Evolutionary conservation across 2,113 vertebrate genomes (phyloP), one percentile per base, ranked within the genome.

Genomic region (Melanerpes formicivorus): DNA sequence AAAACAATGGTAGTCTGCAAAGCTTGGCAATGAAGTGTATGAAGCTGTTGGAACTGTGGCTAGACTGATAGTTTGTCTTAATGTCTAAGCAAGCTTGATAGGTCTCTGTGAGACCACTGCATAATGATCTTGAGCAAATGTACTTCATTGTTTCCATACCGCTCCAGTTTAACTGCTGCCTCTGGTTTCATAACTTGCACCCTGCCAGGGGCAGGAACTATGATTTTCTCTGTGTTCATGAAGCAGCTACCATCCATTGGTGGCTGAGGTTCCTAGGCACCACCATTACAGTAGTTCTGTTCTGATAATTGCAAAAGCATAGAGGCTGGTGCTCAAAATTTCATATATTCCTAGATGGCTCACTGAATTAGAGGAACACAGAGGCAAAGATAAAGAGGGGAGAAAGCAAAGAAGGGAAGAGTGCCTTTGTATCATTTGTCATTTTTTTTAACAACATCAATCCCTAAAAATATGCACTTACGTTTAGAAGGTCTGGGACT

Each of bases 141-240:
- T 83, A 88, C 86, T 95, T 95, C 73, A 65, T 73, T 94, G 64
- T 73, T 91, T 69, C 79, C 50, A 84, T 79, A 48, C 59, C 0
- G 2, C 77, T 22, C 8, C 58, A 67, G 69, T 78, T 83, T 76
- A 81, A 81, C 73, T 93, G 66, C 77, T 87, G 80, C 86, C 66
- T 86, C 70, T 93, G 56, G 62, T 93, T 95, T 86, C 66, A 58
- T 91, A 78, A 90, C 85, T 67, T 94, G 65, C 48, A 82, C 76
- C 91, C 55, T 80, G 80, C 85, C 76, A 83, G 69, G 54, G 76
- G 90, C 85, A 91, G 37, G 72, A 94, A 16, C 66, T 78, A 30
- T 48, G 72, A 70, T 93, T 93, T 95, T 66, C 55, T 85, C 56
- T 87, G 44, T 93, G 81, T 83, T 93, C 93, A 52, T 58, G 86